phyloP scores from a whole-genome alignment of 2,113 vertebrate species.

The Pelobates fuscus region DNA sequence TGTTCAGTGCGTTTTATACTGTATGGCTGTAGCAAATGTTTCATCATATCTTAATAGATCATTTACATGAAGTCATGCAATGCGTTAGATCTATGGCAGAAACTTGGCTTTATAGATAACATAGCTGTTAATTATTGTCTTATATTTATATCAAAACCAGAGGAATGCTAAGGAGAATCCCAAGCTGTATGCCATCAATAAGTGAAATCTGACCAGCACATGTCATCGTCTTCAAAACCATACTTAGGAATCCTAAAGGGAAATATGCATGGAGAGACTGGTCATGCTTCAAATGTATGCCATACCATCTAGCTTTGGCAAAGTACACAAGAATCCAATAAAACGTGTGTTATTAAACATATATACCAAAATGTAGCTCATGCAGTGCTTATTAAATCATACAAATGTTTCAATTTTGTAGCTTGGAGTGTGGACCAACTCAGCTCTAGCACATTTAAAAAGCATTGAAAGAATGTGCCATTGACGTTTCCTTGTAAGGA shows the following conservation, averaged over 20 bases:
- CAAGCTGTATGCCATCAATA: constrained; percentile 45
- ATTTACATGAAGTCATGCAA: too few species aligned
- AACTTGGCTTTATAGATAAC: neutral
- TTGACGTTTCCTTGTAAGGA: constrained; percentile 60
- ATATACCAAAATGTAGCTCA: neutral
- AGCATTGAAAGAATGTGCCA: neutral
- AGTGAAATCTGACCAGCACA: constrained; percentile 42
- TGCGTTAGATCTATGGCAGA: neutral
- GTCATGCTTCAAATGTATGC: constrained; percentile 46
- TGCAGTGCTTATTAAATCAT: constrained; percentile 17
- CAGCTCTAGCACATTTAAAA: neutral
- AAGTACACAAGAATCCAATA: constrained; percentile 12
- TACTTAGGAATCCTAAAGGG: constrained; percentile 38
- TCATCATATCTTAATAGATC: too few species aligned
- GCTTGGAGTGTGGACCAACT: neutral
- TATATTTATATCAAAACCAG: constrained; percentile 17
- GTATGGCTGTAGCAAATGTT: too few species aligned
- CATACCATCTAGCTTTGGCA: constrained; percentile 27
- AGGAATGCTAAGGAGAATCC: constrained; percentile 44
- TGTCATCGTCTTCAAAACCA: constrained; percentile 36
- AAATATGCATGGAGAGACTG: constrained; percentile 36
- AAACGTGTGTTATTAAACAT: constrained; percentile 22
- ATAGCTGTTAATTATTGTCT: constrained; percentile 14
- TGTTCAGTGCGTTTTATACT: too few species aligned
- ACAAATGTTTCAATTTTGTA: constrained; percentile 20